These are phyloP conservation scores for Hyphantria cunea DNA, from an alignment of 1,140 invertebrate genomes.

Conservation along the genomic window DNA sequence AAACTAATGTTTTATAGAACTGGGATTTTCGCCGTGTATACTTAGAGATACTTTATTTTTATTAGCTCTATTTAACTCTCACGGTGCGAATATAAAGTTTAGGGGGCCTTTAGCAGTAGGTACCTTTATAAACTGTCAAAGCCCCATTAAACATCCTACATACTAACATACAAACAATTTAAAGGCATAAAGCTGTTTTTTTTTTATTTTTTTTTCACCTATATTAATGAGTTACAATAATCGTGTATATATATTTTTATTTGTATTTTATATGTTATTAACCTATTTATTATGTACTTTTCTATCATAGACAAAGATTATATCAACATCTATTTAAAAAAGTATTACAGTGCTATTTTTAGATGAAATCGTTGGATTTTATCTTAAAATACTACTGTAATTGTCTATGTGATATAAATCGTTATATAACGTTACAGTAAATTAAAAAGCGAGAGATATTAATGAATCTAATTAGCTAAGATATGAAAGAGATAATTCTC, in stretches of 20 bases:
- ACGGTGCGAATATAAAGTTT: slow-evolving; percentile 65
- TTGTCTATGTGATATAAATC: slow-evolving; percentile 45
- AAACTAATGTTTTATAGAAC: slow-evolving; percentile 32
- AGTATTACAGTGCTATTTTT: slow-evolving; percentile 42
- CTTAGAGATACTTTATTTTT: slow-evolving; percentile 59
- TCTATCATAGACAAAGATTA: slow-evolving; percentile 76
- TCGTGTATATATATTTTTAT: slow-evolving; percentile 81
- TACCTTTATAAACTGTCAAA: slow-evolving; percentile 48
- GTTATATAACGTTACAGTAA: slow-evolving; percentile 51
- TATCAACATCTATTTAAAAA: slow-evolving; percentile 71
- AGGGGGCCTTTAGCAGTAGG: slow-evolving; percentile 42
- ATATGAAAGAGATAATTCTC: slow-evolving; percentile 69
- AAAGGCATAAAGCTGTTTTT: slow-evolving; percentile 77
- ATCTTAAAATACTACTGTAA: slow-evolving; percentile 24
- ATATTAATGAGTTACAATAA: slow-evolving; percentile 74
- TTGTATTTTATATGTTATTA: slow-evolving; percentile 74
- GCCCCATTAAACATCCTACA: slow-evolving; percentile 58
- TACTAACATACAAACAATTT: slow-evolving; percentile 77
- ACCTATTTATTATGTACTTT: slow-evolving; percentile 76
- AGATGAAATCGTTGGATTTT: slow-evolving; percentile 17
- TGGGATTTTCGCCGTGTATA: slow-evolving; percentile 39
- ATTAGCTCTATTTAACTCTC: slow-evolving; percentile 62
- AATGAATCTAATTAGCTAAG: slow-evolving; percentile 75
- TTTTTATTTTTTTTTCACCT: slow-evolving; percentile 70
- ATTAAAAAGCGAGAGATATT: slow-evolving; percentile 63